These are phyloP conservation scores for Hydrophis major DNA, from an alignment of 2,797 vertebrate species.

Conservation along the genomic window DNA sequence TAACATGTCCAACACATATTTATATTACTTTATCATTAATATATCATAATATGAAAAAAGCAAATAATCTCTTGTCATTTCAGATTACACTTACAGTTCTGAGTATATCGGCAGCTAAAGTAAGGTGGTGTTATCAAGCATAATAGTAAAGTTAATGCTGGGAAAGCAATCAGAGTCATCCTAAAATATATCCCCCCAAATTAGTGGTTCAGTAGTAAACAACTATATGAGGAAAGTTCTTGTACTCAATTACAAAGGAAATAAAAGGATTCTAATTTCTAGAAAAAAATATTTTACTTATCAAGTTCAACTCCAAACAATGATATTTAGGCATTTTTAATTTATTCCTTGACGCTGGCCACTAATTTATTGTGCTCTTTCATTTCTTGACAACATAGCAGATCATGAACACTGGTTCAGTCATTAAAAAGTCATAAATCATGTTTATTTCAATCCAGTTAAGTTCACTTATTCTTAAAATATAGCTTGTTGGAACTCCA, in stretches of 20 bases:
- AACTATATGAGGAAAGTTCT: background rate
- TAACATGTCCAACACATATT: background rate
- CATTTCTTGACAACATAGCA: background rate
- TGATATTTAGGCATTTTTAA: background rate
- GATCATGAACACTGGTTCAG: background rate
- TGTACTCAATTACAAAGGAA: background rate
- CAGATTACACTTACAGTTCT: background rate
- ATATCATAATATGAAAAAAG: background rate
- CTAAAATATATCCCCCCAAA: background rate
- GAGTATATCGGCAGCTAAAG: background rate
- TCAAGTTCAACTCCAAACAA: background rate
- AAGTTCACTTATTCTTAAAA: background rate
- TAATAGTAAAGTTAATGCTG: background rate
- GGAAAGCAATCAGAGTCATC: background rate
- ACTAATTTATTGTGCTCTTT: background rate
- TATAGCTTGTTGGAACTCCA: background rate
- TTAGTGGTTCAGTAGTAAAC: background rate
- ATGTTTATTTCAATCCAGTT: background rate
- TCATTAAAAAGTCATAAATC: background rate
- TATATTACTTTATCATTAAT: background rate
- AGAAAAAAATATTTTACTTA: background rate
- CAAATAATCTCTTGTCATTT: background rate
- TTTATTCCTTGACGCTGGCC: background rate
- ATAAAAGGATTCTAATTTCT: background rate
- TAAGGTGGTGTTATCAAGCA: background rate